Base-by-base conservation (phyloP, 2,888 invertebrate species). In the Liopterus haemorrhoidalis region DNA sequence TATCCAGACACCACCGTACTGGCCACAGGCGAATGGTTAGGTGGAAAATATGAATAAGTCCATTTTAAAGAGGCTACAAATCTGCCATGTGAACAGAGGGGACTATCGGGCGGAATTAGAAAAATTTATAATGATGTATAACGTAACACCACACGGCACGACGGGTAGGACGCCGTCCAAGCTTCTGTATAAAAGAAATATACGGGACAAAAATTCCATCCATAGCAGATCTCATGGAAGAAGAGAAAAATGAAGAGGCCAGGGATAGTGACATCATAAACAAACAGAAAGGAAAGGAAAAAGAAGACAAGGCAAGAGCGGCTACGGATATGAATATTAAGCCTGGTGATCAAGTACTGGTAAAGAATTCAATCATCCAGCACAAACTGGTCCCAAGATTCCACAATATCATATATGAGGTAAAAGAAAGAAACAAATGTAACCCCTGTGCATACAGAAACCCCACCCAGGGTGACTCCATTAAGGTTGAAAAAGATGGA, bases 151-250 rank as follows among this genome's bases (percentile, higher is more conserved):
- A 2, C 59, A 58, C 41, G 52, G 58, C 11, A 55, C 53, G 19
- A 60, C 60, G 16, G 51, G 54, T n/a, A 54, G 55, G 47, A 41
- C 56, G 4, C 59, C 59, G 31, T 43, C 57, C 2, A 49, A 59
- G 49, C 22, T 56, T 19, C 27, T 59, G 8, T 55, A 56, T 38
- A 36, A 37, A 1, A 22, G 56, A 35, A 51, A 45, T 3, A 56
- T 55, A 22, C 24, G 56, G 4, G 53, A 57, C 30, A 56, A 56
- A n/a, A 48, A 49, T 55, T 18, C 53, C 54, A 14, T 51, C 52
- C 2, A 42, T 51, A 11, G 8, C 5, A 5, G 51, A 53, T 19
- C 5, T 54, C 2, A 25, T 30, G 3, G 6, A 5, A 4, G 33
- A 49, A 31, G n/a, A 32, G 9, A 14, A 12, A 24, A 48, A 55